Conservation (phyloP, 2,113 vertebrate genomes). For the Lepidothrix coronata region DNA sequence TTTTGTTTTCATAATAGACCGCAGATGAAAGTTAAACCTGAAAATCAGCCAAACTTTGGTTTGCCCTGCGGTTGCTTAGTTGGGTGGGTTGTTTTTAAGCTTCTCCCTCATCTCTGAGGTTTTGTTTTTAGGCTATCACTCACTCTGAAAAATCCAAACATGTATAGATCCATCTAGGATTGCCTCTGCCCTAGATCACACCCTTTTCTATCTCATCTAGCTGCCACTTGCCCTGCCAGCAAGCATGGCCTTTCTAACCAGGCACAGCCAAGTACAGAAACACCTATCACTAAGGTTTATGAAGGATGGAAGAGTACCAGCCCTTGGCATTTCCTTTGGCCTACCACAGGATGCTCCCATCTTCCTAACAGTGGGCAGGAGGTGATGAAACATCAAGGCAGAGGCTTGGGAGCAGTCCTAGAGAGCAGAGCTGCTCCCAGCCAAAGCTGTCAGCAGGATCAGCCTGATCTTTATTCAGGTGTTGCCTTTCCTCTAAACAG, state of each 20-base stretch:
- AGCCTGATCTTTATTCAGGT: background rate
- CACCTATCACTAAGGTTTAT: background rate
- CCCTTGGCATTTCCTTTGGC: background rate
- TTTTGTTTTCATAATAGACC: constrained; percentile 35
- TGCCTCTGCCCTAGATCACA: background rate
- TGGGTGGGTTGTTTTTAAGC: background rate
- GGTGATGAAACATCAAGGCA: background rate
- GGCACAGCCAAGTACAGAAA: background rate
- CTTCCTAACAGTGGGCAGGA: fast-evolving
- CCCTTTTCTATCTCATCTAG: background rate
- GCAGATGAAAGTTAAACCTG: constrained; percentile 8
- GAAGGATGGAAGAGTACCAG: background rate
- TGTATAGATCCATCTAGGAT: background rate
- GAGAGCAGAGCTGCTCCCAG: background rate
- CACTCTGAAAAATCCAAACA: constrained; percentile 21
- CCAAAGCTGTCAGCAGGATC: background rate
- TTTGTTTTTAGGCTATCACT: background rate
- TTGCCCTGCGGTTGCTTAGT: background rate
- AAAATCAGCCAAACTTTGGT: constrained; percentile 8
- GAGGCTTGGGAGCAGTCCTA: background rate
- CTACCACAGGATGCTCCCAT: background rate
- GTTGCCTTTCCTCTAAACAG: background rate
- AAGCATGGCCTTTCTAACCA: background rate
- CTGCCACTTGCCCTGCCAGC: background rate
- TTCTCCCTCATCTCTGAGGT: background rate